These are phyloP conservation scores for Gasterosteus nipponicus DNA, from an alignment of 2,113 vertebrate species.

Conservation along the genomic window DNA sequence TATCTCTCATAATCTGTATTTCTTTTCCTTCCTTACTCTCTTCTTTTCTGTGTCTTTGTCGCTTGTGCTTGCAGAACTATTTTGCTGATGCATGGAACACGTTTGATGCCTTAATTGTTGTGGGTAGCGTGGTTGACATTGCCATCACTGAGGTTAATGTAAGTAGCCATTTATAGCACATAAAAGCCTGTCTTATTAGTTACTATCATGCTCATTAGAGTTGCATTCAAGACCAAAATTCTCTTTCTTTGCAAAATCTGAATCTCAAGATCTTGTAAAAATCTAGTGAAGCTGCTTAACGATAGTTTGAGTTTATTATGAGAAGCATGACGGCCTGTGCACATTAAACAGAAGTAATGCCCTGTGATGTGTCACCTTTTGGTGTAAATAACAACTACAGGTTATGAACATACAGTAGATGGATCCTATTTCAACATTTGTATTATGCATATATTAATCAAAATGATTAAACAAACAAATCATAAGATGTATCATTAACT, in stretches of 20 bases:
- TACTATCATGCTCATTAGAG: conserved; percentile 2
- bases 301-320: neutral
- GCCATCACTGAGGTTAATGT: conserved; percentile 99
- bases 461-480: neutral
- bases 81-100: conserved; percentile 99
- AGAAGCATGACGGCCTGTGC: neutral
- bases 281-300: neutral
- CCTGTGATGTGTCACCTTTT: neutral
- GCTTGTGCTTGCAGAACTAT: conserved; percentile 94
- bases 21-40: conserved; percentile 53
- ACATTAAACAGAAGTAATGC: neutral
- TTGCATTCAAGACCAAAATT: conserved; percentile 26
- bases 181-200: conserved; percentile 15
- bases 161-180: conserved; percentile 84
- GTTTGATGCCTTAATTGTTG: conserved; percentile 99
- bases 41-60: conserved; percentile 76
- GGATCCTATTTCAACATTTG: neutral
- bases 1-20: conserved; percentile 50
- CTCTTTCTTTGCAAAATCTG: neutral
- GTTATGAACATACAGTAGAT: neutral
- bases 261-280: neutral
- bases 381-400: neutral
- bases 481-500: neutral
- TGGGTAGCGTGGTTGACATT: conserved; percentile 99
- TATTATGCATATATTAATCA: neutral